A percentile compares a stretch with the other conserved stretches of the same genome.
phyloP scores from a whole-genome alignment of 2,888 invertebrate genomes.

The Drosophila infuscata region DNA sequence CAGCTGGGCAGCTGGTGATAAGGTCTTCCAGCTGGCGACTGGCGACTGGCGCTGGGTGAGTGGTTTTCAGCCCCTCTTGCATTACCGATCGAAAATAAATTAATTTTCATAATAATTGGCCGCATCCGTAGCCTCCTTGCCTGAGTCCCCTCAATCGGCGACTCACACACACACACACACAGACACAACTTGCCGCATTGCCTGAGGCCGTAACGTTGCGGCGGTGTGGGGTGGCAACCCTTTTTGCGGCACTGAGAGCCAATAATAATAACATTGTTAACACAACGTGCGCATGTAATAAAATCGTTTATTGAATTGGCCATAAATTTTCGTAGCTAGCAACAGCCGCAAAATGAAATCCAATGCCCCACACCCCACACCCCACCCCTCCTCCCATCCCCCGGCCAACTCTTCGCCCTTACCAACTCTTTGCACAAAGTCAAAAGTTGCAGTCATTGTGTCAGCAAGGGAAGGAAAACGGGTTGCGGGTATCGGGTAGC shows the following conservation, averaged over 20 bases:
- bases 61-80: slow-evolving; percentile 30
- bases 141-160: neutral
- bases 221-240: slow-evolving; percentile 25
- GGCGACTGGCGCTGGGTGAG: slow-evolving; percentile 14
- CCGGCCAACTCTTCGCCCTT: neutral
- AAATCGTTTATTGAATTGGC: slow-evolving; percentile 83
- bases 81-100: slow-evolving; percentile 76
- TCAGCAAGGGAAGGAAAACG: slow-evolving; percentile 24
- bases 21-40: slow-evolving; percentile 29
- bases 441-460: slow-evolving; percentile 70
- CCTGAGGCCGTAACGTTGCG: slow-evolving; percentile 34
- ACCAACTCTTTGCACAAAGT: slow-evolving; percentile 54
- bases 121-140: slow-evolving; percentile 9
- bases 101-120: slow-evolving; percentile 77
- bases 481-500: neutral
- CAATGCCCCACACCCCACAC: neutral
- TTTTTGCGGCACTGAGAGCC: slow-evolving; percentile 61
- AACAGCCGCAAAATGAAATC: slow-evolving; percentile 65
- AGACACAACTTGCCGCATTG: slow-evolving; percentile 59
- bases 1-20: slow-evolving; percentile 65
- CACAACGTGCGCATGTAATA: slow-evolving; percentile 81
- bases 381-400: neutral
- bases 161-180: neutral
- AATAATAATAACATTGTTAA: slow-evolving; percentile 82
- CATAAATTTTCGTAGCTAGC: slow-evolving; percentile 77